Evolutionary conservation across 2,888 invertebrate species (phyloP).

Genomic region (Mythimna vitellina): DNA sequence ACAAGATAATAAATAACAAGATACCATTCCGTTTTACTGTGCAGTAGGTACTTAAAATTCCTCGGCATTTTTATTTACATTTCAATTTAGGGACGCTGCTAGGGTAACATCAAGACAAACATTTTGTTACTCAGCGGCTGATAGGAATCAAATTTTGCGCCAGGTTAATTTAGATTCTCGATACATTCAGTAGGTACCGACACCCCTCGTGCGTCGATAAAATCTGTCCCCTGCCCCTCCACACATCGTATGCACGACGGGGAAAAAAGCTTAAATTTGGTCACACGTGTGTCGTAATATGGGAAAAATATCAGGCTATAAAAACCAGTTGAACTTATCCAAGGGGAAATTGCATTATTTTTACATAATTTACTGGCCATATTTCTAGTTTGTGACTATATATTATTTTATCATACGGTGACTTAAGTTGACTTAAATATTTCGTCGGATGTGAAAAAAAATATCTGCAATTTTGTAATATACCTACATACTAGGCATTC

Average conservation of each 20-base stretch:
- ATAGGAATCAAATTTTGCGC: slow-evolving; percentile 71
- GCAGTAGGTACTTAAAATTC: slow-evolving; percentile 41
- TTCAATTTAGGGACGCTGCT: slow-evolving; percentile 51
- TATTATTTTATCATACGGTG: neutral
- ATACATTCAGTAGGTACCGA: slow-evolving; percentile 68
- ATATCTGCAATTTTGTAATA: too few relatives aligned
- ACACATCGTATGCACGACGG: slow-evolving; percentile 65
- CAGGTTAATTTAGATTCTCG: slow-evolving; percentile 73
- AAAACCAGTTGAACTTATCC: slow-evolving; percentile 61
- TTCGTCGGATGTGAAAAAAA: too few relatives aligned
- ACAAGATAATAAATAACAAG: slow-evolving; percentile 49
- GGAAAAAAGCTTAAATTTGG: slow-evolving; percentile 70
- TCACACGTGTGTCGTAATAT: slow-evolving; percentile 71
- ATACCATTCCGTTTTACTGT: slow-evolving; percentile 41
- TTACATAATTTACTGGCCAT: slow-evolving; percentile 48
- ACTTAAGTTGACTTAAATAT: neutral
- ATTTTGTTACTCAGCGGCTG: slow-evolving; percentile 65
- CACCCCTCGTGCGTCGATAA: slow-evolving; percentile 70
- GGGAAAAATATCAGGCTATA: slow-evolving; percentile 62
- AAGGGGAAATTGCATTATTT: slow-evolving; percentile 60
- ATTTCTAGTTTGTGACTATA: slow-evolving; percentile 27
- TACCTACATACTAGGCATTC: too few relatives aligned
- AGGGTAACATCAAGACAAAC: slow-evolving; percentile 53
- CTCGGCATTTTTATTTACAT: slow-evolving; percentile 55
- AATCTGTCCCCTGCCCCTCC: slow-evolving; percentile 70